These are phyloP conservation scores for Pocillopora meandrina DNA, from an alignment of 92 coral and sea anemone genomes.

Conservation along the genomic window DNA sequence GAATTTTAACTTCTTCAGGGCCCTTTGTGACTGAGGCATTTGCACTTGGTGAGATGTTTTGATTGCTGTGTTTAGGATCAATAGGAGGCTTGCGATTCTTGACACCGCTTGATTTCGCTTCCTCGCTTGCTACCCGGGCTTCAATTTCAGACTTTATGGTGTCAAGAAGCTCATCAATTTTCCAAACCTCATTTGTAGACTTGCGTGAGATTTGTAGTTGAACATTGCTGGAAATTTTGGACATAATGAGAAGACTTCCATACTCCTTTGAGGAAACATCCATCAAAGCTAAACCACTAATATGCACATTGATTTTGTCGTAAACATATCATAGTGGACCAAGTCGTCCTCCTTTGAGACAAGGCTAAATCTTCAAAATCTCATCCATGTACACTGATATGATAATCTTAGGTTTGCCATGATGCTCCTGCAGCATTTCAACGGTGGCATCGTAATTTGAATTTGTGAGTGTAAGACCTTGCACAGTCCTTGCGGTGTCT, in stretches of 20 bases:
- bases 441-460: conserved; percentile 42
- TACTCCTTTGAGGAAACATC: conserved; percentile 43
- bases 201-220: conserved; percentile 40
- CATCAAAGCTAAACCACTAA: conserved; percentile 48
- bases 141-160: conserved; percentile 43
- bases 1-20: neutral
- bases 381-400: conserved; percentile 53
- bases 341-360: neutral
- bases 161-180: conserved; percentile 37
- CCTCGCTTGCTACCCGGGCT: conserved; percentile 43
- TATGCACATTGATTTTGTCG: conserved; percentile 44
- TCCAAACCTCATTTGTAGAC: conserved; percentile 37
- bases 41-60: conserved; percentile 21
- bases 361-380: conserved; percentile 42
- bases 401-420: conserved; percentile 51
- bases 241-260: conserved; percentile 40
- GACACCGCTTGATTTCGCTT: neutral
- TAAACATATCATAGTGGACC: conserved; percentile 28
- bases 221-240: neutral
- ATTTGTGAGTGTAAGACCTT: conserved; percentile 46
- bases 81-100: conserved; percentile 2
- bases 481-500: neutral
- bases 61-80: neutral
- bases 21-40: conserved; percentile 7
- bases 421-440: conserved; percentile 30